phyloP scores from a whole-genome alignment of 2,888 invertebrate genomes.

The Latrodectus elegans region DNA sequence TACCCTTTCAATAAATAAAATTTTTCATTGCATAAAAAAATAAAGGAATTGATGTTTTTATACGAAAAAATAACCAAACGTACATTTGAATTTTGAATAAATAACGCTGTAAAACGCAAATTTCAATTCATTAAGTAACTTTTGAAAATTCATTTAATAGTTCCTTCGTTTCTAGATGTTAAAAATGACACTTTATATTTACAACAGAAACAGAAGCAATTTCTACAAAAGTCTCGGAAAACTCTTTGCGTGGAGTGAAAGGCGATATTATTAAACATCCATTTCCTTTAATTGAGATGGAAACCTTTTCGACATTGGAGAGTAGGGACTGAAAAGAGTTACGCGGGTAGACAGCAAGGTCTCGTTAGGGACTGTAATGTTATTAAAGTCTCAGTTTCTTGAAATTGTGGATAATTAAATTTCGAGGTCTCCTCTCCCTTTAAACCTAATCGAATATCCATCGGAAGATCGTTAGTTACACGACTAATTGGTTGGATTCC shows the following conservation, averaged over 20 bases:
- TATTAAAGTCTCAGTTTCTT: constrained; percentile 45
- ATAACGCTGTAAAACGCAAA: too few species aligned
- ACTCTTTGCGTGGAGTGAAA: constrained; percentile 31
- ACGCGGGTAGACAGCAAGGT: constrained; percentile 3
- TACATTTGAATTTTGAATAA: too few species aligned
- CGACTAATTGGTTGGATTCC: constrained; percentile 11
- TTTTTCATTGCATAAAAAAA: too few species aligned
- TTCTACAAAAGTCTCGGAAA: background rate
- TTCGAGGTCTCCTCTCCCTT: constrained; percentile 4
- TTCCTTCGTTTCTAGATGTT: too few species aligned
- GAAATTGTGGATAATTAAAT: constrained; percentile 45
- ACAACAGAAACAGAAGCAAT: too few species aligned
- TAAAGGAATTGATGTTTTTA: too few species aligned
- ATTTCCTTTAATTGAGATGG: constrained; percentile 11
- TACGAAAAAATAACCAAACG: too few species aligned
- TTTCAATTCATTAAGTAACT: too few species aligned
- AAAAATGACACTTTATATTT: too few species aligned
- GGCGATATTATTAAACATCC: constrained; percentile 33
- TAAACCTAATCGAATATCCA: constrained; percentile 43
- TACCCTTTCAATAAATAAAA: too few species aligned
- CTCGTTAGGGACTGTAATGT: constrained; percentile 27
- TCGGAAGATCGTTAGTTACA: constrained; percentile 23
- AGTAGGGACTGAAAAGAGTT: background rate
- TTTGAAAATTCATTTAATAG: too few species aligned
- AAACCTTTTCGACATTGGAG: background rate